Conservation (phyloP, 2,113 vertebrate genomes). For the Rhynchomys soricoides region DNA sequence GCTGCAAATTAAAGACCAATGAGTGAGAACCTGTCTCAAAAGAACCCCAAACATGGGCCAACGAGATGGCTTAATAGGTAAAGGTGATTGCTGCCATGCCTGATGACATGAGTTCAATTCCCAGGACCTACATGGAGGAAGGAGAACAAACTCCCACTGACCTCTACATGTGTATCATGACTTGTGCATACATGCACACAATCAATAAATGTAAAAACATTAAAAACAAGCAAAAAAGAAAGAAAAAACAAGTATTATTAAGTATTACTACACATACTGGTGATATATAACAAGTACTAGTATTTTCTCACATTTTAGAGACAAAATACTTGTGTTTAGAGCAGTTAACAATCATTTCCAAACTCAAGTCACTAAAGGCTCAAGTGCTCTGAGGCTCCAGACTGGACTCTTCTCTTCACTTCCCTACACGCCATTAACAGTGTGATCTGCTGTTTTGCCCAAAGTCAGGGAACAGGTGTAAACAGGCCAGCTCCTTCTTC, state of each 20-base stretch:
- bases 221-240: neutral
- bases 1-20: neutral
- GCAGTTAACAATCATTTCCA: conserved; percentile 38
- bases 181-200: neutral
- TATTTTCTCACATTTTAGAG: neutral
- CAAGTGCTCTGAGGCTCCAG: conserved; percentile 12
- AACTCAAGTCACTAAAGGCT: neutral
- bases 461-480: conserved; percentile 21
- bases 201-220: neutral
- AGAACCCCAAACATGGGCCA: neutral
- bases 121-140: neutral
- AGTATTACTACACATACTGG: neutral
- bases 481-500: conserved; percentile 6
- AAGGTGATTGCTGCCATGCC: neutral
- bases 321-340: neutral
- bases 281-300: neutral
- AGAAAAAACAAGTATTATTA: neutral
- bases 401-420: conserved; percentile 20
- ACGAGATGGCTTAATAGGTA: neutral
- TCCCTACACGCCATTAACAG: neutral
- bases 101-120: neutral
- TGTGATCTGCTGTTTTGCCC: conserved; percentile 13
- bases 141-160: neutral
- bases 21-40: neutral
- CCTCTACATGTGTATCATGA: neutral